A percentile compares a stretch with the other conserved stretches of the same genome.
phyloP scores from a whole-genome alignment of 2,888 invertebrate genomes.

The Luffia ferchaultella region DNA sequence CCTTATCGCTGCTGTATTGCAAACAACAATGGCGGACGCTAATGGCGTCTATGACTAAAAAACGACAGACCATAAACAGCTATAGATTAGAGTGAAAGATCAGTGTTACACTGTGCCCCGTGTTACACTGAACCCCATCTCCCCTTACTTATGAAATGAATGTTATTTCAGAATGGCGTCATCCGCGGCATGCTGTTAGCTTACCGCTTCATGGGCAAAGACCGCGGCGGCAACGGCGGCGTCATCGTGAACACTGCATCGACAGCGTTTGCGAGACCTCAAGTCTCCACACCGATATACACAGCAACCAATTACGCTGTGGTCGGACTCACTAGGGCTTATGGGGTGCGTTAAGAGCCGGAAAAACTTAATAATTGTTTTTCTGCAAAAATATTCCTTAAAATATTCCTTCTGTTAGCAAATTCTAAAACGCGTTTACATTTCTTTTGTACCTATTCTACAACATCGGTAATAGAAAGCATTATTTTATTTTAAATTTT shows the following conservation, averaged over 20 bases:
- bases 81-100: too few relatives aligned
- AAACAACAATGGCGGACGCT: too few relatives aligned
- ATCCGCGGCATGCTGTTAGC: conserved; percentile 79
- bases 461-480: too few relatives aligned
- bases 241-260: conserved; percentile 80
- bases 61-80: too few relatives aligned
- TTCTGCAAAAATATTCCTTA: not conserved
- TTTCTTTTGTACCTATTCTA: too few relatives aligned
- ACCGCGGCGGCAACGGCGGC: conserved; percentile 80
- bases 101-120: too few relatives aligned
- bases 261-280: conserved; percentile 72
- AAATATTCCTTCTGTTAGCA: conserved; percentile 2
- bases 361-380: not conserved
- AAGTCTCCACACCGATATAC: conserved; percentile 78
- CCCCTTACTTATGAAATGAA: too few relatives aligned
- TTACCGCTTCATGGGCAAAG: conserved; percentile 77
- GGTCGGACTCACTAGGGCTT: conserved; percentile 75
- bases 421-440: not conserved
- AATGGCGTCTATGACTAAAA: too few relatives aligned
- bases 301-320: conserved; percentile 81
- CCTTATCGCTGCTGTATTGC: too few relatives aligned
- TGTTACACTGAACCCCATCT: too few relatives aligned
- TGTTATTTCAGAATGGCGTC: conserved; percentile 77
- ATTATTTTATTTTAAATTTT: too few relatives aligned
- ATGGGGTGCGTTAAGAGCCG: conserved; percentile 67